These are phyloP conservation scores for Abramis brama DNA, from an alignment of 2,113 vertebrate species.

Conservation along the genomic window DNA sequence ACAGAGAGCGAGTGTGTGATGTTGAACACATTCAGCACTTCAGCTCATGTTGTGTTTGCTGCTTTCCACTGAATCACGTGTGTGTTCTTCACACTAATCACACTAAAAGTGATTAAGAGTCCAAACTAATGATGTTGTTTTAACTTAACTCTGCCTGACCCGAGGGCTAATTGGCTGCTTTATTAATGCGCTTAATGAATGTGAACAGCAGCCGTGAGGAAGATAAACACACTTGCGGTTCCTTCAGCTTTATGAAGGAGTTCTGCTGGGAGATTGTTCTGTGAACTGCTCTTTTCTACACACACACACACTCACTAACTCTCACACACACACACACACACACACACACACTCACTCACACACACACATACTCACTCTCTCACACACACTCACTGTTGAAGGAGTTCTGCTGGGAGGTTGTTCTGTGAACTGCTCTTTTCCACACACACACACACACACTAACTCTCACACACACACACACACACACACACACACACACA, in stretches of 20 bases:
- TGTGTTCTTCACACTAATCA: constrained; percentile 58
- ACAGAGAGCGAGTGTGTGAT: constrained; percentile 68
- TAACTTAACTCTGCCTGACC: constrained; percentile 50
- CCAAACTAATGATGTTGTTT: constrained; percentile 65
- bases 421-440: no score
- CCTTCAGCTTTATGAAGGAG: constrained; percentile 32
- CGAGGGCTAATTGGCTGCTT: constrained; percentile 55
- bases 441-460: no score
- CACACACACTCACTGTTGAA: no score
- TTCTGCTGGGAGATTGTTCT: background rate
- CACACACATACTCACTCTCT: no score
- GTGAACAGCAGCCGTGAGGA: constrained; percentile 50
- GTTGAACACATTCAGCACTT: constrained; percentile 44
- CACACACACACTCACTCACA: no score
- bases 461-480: no score
- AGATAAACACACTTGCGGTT: constrained; percentile 60
- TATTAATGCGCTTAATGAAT: constrained; percentile 60
- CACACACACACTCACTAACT: no score
- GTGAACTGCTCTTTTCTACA: no score
- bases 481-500: no score
- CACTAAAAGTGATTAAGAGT: constrained; percentile 67
- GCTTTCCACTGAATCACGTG: constrained; percentile 31
- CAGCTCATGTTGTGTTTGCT: constrained; percentile 39
- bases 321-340: no score
- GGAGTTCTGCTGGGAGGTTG: no score